Evolutionary conservation across 2,113 vertebrate genomes (phyloP).

Genomic region (Piprites chloris): DNA sequence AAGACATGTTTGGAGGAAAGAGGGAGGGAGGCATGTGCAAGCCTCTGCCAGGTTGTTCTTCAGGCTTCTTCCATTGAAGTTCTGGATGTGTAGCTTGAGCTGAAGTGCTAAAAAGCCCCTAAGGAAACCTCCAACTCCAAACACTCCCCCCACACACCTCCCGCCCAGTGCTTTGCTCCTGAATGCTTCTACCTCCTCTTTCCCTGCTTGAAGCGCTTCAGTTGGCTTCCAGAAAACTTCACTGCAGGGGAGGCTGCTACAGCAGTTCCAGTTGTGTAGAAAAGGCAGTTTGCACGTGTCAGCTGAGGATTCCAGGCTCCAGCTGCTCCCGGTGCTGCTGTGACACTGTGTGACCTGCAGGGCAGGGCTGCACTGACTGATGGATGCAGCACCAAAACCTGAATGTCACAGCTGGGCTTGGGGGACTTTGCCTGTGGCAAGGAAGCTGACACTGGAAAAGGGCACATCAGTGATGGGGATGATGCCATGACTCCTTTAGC

Average conservation of each 20-base stretch:
- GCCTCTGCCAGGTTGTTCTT: background rate
- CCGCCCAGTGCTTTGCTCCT: background rate
- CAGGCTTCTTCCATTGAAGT: background rate
- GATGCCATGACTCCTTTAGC: background rate
- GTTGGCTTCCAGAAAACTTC: background rate
- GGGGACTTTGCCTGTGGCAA: background rate
- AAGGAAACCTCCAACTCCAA: background rate
- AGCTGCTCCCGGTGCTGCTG: background rate
- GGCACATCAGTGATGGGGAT: background rate
- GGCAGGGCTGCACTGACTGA: too few relatives aligned
- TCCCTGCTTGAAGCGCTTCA: background rate
- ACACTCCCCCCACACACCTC: too few relatives aligned
- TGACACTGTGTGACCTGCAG: accelerated
- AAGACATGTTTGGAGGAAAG: background rate
- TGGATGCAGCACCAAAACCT: background rate
- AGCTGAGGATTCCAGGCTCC: background rate
- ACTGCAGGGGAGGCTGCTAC: background rate
- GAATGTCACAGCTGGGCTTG: background rate
- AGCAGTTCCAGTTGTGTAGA: background rate
- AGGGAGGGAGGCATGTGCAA: background rate
- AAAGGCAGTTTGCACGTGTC: background rate
- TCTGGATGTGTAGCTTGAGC: background rate
- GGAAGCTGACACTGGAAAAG: background rate
- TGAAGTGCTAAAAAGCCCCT: background rate
- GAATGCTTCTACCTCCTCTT: background rate